Conservation (phyloP, 2,113 vertebrate genomes). For the Orientallactaga bullata region DNA sequence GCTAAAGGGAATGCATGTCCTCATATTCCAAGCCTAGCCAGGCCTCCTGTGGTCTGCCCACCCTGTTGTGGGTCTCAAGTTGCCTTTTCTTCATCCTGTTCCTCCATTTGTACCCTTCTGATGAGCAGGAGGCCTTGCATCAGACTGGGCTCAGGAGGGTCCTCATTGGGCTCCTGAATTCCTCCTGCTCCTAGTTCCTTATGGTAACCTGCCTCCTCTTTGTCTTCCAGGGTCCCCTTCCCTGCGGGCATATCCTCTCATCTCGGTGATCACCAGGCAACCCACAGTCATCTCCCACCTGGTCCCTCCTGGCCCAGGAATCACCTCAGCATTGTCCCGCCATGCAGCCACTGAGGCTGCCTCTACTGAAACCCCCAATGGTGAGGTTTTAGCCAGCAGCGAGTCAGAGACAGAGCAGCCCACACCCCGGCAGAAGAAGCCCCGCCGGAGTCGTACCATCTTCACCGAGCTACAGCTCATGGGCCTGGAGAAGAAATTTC, state of each 20-base stretch:
- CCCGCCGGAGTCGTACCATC: conserved; percentile 96
- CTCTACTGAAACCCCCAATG: conserved; percentile 82
- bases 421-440: conserved; percentile 92
- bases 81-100: background rate
- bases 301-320: conserved; percentile 83
- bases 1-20: fast-evolving
- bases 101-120: background rate
- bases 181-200: fast-evolving
- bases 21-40: background rate
- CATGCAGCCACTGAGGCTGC: conserved; percentile 82
- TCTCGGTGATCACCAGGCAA: conserved; percentile 95
- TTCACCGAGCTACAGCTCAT: conserved; percentile 99
- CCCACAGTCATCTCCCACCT: conserved; percentile 90
- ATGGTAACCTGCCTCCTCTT: background rate
- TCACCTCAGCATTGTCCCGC: conserved; percentile 77
- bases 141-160: background rate
- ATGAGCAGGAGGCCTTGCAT: background rate
- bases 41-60: background rate
- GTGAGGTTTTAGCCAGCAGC: conserved; percentile 93
- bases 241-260: conserved; percentile 93
- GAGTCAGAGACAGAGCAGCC: conserved; percentile 95
- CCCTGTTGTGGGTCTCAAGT: background rate
- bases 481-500: conserved; percentile 99
- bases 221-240: conserved; percentile 91
- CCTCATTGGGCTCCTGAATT: background rate